Evolutionary conservation across 2,113 vertebrate genomes (phyloP).

Genomic region (Hippocampus barbouri): DNA sequence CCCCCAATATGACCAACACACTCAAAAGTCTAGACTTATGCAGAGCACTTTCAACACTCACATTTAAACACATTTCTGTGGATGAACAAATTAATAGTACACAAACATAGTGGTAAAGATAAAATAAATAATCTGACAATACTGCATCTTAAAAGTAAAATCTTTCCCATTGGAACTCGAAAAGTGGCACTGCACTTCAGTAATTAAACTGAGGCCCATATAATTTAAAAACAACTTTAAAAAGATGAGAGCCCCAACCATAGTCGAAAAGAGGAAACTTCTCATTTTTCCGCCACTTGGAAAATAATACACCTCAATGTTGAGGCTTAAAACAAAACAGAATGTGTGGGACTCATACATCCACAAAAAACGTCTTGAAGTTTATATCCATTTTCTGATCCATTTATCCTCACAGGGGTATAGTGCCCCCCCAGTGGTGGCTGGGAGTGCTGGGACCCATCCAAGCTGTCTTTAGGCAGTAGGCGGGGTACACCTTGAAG

Average conservation of each 20-base stretch:
- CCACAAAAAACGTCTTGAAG: neutral
- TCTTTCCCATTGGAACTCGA: constrained; percentile 32
- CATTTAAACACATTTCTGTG: constrained; percentile 13
- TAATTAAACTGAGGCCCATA: constrained; percentile 47
- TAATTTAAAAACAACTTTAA: constrained; percentile 38
- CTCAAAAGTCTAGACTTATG: constrained; percentile 7
- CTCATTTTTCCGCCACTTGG: constrained; percentile 19
- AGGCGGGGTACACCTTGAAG: no score
- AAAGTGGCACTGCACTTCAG: constrained; percentile 39
- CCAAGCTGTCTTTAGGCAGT: no score
- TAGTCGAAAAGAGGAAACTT: constrained; percentile 17
- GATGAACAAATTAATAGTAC: constrained; percentile 36
- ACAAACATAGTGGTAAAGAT: constrained; percentile 37
- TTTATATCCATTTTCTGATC: no score
- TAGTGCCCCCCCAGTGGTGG: no score
- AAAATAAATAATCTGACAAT: constrained; percentile 28
- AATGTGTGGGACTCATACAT: constrained; percentile 7
- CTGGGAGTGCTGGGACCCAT: no score
- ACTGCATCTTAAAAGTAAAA: constrained; percentile 47
- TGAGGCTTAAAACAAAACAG: constrained; percentile 36
- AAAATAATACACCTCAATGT: constrained; percentile 64
- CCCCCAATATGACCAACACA: constrained; percentile 12
- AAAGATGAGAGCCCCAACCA: constrained; percentile 24
- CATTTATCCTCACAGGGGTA: no score
- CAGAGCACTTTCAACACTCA: constrained; percentile 14